These are phyloP conservation scores for Drosophila jambulina DNA, from an alignment of 1,140 invertebrate genomes.

Conservation along the genomic window DNA sequence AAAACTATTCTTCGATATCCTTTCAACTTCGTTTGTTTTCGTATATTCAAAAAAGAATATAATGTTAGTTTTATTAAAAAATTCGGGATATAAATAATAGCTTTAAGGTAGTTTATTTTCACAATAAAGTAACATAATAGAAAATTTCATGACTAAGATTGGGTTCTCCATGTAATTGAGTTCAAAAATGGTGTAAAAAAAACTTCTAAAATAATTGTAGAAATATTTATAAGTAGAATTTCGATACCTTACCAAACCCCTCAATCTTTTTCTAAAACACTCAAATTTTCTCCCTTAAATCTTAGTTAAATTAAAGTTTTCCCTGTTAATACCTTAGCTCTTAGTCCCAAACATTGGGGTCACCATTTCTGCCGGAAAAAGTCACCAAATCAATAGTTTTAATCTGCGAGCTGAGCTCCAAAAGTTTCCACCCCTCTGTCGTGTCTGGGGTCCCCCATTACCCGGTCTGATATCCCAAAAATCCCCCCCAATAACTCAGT, in stretches of 20 bases:
- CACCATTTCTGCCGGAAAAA: conserved; percentile 4
- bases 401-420: conserved; percentile 17
- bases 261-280: too few species aligned
- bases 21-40: neutral
- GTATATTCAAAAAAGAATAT: too few species aligned
- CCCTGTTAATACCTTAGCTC: neutral
- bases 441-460: neutral
- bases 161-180: neutral
- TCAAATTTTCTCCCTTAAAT: neutral
- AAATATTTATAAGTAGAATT: too few species aligned
- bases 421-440: neutral
- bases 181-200: neutral
- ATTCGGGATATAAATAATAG: neutral
- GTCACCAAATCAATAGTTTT: conserved; percentile 34
- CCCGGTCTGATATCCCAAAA: neutral
- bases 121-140: neutral
- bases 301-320: neutral
- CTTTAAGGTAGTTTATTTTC: neutral
- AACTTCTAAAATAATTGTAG: neutral
- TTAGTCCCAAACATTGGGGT: neutral
- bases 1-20: neutral
- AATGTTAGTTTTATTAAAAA: too few species aligned
- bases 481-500: conserved; percentile 44
- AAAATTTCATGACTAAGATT: neutral
- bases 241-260: too few species aligned